Evolutionary conservation across 2,113 vertebrate genomes (phyloP).

Genomic region (Procavia capensis): DNA sequence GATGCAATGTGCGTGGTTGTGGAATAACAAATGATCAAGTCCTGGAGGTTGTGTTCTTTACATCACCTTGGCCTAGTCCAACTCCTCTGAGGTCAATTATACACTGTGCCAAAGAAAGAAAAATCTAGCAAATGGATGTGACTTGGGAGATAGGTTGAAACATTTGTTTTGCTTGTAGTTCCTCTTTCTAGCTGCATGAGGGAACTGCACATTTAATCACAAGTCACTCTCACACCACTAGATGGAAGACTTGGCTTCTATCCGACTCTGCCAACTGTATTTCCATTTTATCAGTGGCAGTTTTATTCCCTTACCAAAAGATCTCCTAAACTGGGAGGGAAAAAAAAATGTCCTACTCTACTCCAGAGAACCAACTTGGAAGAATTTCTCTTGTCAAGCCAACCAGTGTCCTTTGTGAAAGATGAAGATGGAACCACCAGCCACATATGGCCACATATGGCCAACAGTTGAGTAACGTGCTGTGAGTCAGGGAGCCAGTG

Average conservation of each 20-base stretch:
- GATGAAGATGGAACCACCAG: neutral
- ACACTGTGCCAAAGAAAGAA: neutral
- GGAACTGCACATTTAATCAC: rapidly evolving
- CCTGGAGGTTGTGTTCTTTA: neutral
- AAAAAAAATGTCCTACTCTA: neutral
- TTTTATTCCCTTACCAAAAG: neutral
- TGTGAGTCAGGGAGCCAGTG: neutral
- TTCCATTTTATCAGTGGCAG: neutral
- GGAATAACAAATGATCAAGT: neutral
- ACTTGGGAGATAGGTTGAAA: neutral
- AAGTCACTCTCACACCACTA: neutral
- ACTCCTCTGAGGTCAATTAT: neutral
- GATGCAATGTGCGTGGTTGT: neutral
- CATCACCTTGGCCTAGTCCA: neutral
- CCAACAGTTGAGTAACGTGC: too few species aligned
- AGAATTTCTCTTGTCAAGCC: neutral
- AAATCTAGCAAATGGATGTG: neutral
- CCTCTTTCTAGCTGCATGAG: neutral
- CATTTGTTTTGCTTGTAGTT: constrained; percentile 1
- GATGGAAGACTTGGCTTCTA: constrained; percentile 57
- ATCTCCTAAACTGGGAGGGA: neutral
- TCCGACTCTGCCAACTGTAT: neutral
- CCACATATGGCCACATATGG: rapidly evolving
- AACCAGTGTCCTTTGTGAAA: neutral
- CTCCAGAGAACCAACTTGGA: neutral